Base-by-base conservation (phyloP, 2,888 invertebrate genomes). In the Formica aserva region DNA sequence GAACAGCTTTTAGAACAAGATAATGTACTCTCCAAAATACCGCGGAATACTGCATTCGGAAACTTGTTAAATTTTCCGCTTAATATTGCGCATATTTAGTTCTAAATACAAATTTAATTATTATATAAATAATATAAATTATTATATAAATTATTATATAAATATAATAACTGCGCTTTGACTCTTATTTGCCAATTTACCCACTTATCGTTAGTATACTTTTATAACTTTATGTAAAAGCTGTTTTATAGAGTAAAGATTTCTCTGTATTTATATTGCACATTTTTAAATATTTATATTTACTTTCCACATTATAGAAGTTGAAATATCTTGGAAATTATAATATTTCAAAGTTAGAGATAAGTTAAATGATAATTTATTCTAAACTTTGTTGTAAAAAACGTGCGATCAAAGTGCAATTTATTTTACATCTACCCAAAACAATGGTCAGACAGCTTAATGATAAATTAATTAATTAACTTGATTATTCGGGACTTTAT, bases 341-440 rank as follows among this genome's bases (percentile, higher is more conserved):
- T 29, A n/a, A 60, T 41, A 57, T 26, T 15, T 26, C 6, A n/a
- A 74, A 38, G 13, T 41, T 72, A 15, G 22, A 75, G 22, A 13
- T 9, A 5, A 76, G 8, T 65, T 52, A 3, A 26, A 48, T 22
- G 5, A 18, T 48, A 76, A 76, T 6, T 74, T 15, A 45, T 62
- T 65, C 3, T 22, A 76, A 65, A 48, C 45, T 29, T 76, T 8
- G 15, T 65, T 26, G 6, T 26, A 52, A 18, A 22, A 63, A 75
- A 63, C 41, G 11, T 57, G 1, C 65, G 13, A 77, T 38, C 18
- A 4, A 55, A 76, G 8, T n/a, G 38, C 65, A 52, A 76, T 57
- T n/a, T 22, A 57, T 32, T 78, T 67, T 38, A 55, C 45, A 18
- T 9, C n/a, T 32, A 32, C 3, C 11, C 11, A 41, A 41, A 41